Evolutionary conservation across 2,113 vertebrate species (phyloP).

Genomic region (Phrynosoma platyrhinos): DNA sequence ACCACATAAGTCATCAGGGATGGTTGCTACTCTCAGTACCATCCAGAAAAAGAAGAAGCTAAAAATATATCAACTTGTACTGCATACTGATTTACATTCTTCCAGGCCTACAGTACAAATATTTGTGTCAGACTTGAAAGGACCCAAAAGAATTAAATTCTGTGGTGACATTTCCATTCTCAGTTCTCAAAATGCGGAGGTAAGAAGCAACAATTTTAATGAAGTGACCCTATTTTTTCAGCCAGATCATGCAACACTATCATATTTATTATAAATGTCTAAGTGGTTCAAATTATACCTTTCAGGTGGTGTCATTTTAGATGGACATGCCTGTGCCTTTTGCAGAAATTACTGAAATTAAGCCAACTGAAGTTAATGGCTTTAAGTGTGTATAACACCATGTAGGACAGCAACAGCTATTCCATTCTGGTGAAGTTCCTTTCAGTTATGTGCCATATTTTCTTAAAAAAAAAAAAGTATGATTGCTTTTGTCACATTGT

Average conservation of each 20-base stretch:
- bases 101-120: slow-evolving; percentile 75
- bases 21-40: slow-evolving; percentile 79
- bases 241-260: background rate
- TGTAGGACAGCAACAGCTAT: background rate
- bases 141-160: slow-evolving; percentile 78
- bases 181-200: slow-evolving; percentile 77
- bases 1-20: slow-evolving; percentile 64
- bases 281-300: background rate
- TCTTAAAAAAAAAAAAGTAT: too few relatives aligned
- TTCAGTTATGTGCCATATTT: too few relatives aligned
- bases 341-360: background rate
- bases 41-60: slow-evolving; percentile 70
- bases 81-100: slow-evolving; percentile 72
- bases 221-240: background rate
- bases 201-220: slow-evolving; percentile 63
- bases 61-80: slow-evolving; percentile 76
- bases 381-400: background rate
- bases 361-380: too few relatives aligned
- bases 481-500: too few relatives aligned
- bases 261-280: background rate
- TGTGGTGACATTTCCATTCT: slow-evolving; percentile 80
- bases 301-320: background rate
- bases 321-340: background rate
- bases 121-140: slow-evolving; percentile 76
- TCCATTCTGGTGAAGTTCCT: too few relatives aligned